Conservation (phyloP, 2,797 vertebrate genomes). For the Typhlichthys subterraneus region DNA sequence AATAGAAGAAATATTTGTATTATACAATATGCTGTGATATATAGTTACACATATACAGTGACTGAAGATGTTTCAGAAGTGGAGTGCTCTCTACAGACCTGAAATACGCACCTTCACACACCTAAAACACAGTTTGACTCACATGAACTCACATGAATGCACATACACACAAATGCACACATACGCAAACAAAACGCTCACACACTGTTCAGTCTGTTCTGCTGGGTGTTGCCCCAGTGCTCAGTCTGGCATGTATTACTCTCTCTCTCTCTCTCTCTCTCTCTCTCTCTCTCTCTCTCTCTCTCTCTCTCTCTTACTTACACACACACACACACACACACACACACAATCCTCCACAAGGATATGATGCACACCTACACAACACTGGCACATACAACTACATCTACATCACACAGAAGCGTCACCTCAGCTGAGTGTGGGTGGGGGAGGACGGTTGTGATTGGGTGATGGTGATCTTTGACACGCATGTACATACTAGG, state of each 20-base stretch:
- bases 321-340: conserved; percentile 13
- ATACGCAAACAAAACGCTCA: conserved; percentile 52
- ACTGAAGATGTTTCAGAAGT: background rate
- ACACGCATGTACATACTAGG: conserved; percentile 1
- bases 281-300: conserved; percentile 23
- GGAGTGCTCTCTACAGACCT: background rate
- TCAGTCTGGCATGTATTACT: conserved; percentile 65
- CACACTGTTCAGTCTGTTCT: conserved; percentile 68
- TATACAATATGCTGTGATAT: too few species aligned
- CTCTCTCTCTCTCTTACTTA: conserved; percentile 3
- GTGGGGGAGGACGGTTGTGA: too few species aligned
- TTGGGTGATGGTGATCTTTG: too few species aligned
- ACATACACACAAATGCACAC: conserved; percentile 19
- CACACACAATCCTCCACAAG: background rate
- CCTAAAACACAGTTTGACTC: conserved; percentile 60
- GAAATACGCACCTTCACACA: conserved; percentile 42
- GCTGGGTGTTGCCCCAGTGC: conserved; percentile 58
- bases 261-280: conserved; percentile 24
- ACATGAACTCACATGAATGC: conserved; percentile 24
- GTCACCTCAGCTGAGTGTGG: too few species aligned
- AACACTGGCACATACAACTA: background rate
- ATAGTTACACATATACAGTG: background rate
- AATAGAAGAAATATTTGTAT: too few species aligned
- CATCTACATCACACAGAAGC: too few species aligned
- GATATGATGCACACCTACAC: background rate